Base-by-base conservation (phyloP, 2,888 invertebrate species). In the Drosophila percnosoma region DNA sequence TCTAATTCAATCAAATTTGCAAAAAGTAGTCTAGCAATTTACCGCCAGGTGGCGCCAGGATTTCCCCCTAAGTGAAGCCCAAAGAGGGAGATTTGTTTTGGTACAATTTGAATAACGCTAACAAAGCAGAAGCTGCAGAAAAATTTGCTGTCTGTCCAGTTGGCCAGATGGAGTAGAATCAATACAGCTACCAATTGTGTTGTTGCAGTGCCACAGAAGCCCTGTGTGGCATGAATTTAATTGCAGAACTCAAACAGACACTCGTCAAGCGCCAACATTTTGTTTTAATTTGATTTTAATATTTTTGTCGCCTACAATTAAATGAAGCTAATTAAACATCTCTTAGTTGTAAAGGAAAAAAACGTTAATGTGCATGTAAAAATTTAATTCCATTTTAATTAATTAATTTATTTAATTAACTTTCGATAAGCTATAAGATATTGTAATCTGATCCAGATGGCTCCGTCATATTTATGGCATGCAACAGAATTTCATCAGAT, bases 151-250 rank as follows among this genome's bases (percentile, higher is more conserved):
- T 71, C 10, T 86, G 78, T 24, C 80, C 82, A 4, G 71, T 76
- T 2, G 58, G 67, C 83, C 61, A 62, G 71, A 55, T 83, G 78
- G 84, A 76, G 80, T 85, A 38, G 53, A 67, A 62, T 27, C 5
- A 4, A 59, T 31, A 5, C 3, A 33, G 24, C 27, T 69, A 66
- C 73, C 0, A 69, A 84, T 48, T 78, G 76, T 51, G 52, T 82
- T 18, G 55, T 61, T 6, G 42, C 24, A 24, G 36, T 24, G 13
- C 53, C 61, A 7, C 53, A 59, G 33, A 59, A 54, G 21, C 74
- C 61, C 3, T 81, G 69, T 6, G 42, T 74, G 33, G 73, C 53
- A 51, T 74, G 40, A 57, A 49, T 33, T n/a, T n/a, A 31, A 33
- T 31, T 55, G 13, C 48, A 48, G 15, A 48, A 24, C 24, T 24